Conservation (phyloP, 2,888 invertebrate species). For the Leucoptera coffeella region DNA sequence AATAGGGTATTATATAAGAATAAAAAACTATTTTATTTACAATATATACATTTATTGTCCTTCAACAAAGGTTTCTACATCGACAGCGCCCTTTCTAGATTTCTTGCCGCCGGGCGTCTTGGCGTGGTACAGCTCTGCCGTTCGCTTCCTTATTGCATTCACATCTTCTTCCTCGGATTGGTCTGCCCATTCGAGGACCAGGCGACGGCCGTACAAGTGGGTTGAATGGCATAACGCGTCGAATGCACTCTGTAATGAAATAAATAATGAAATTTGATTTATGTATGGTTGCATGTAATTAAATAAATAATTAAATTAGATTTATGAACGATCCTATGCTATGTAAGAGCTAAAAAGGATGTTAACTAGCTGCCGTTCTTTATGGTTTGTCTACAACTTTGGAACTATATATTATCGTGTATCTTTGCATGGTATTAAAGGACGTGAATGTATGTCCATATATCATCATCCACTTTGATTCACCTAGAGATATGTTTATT, state of each 20-base stretch:
- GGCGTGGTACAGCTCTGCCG: constrained; percentile 57
- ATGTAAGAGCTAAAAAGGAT: not conserved
- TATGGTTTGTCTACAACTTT: no score
- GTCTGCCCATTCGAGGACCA: constrained; percentile 95
- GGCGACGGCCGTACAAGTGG: constrained; percentile 92
- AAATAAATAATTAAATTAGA: not conserved
- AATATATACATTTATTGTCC: constrained; percentile 10
- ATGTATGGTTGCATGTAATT: not conserved
- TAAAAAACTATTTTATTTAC: no score
- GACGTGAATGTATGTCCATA: no score
- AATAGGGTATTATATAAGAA: no score
- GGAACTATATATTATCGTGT: no score
- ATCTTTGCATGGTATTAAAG: no score
- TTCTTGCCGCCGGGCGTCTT: constrained; percentile 36
- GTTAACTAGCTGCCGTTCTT: no score
- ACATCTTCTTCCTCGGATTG: constrained; percentile 65
- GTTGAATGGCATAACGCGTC: constrained; percentile 91
- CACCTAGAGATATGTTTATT: no score
- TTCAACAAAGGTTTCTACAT: constrained; percentile 34
- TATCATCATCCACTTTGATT: no score
- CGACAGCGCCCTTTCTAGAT: constrained; percentile 36
- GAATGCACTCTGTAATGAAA: constrained; percentile 68
- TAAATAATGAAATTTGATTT: not conserved
- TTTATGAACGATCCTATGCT: not conserved
- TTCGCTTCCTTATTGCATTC: constrained; percentile 76